These are phyloP conservation scores for Numenius arquata DNA, from an alignment of 2,113 vertebrate genomes.

Conservation along the genomic window DNA sequence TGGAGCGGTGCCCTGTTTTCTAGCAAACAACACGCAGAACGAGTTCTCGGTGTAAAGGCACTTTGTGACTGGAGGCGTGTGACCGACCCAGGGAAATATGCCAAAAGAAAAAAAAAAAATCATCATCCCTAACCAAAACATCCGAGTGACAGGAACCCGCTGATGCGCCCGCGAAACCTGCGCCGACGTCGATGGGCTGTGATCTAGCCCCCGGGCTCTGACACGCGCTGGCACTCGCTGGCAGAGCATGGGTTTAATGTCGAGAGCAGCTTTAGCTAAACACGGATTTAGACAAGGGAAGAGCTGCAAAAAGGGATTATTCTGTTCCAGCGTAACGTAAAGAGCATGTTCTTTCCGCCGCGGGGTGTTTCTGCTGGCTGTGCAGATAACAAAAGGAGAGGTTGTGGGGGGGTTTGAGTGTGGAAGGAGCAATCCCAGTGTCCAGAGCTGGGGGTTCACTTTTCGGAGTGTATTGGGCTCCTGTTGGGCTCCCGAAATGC, in stretches of 20 bases:
- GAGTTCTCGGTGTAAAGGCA: not conserved
- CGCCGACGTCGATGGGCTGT: not conserved
- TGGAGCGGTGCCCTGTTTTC: not conserved
- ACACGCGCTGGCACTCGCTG: not conserved
- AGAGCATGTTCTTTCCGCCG: not conserved
- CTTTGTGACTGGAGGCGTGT: not conserved
- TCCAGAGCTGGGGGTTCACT: not conserved
- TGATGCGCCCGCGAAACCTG: accelerated
- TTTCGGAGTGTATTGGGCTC: not conserved
- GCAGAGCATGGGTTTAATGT: not conserved
- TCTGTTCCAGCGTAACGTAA: not conserved
- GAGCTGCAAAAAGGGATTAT: not conserved
- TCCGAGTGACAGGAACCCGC: not conserved
- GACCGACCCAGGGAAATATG: not conserved
- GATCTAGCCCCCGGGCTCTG: not conserved
- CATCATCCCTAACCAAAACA: not conserved
- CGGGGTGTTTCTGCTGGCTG: accelerated
- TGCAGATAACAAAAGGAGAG: not conserved
- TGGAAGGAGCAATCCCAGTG: accelerated
- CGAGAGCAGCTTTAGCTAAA: not conserved
- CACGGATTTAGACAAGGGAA: accelerated
- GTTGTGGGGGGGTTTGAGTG: accelerated
- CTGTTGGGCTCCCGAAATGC: not conserved
- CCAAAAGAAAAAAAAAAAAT: not conserved
- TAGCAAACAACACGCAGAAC: not conserved